Evolutionary conservation across 2,888 invertebrate genomes (phyloP).

Genomic region (Yponomeuta malinellus): DNA sequence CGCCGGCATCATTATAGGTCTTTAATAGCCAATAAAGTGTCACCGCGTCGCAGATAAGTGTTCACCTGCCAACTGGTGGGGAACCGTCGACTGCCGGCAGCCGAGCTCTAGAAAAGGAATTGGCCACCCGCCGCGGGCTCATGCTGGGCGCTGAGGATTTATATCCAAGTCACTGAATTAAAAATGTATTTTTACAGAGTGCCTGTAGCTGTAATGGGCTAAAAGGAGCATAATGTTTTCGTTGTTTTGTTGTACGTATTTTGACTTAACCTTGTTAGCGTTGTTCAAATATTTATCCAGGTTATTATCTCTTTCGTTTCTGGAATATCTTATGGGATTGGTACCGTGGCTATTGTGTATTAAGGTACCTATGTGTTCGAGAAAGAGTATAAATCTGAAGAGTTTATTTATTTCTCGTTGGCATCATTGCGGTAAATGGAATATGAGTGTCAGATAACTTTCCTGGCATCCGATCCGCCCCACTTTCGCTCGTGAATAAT

Average conservation of each 20-base stretch:
- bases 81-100: slow-evolving; percentile 7
- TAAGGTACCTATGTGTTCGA: not conserved
- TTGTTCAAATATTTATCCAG: not conserved
- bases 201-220: slow-evolving; percentile 28
- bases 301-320: not conserved
- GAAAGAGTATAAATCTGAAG: not conserved
- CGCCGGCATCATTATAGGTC: slow-evolving; percentile 62
- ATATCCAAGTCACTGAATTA: not conserved
- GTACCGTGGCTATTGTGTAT: too few relatives aligned
- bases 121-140: slow-evolving; percentile 6
- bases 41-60: slow-evolving; percentile 56
- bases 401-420: not conserved
- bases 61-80: slow-evolving; percentile 40
- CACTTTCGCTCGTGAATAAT: not conserved
- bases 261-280: not conserved
- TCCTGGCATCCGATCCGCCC: not conserved
- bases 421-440: not conserved
- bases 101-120: slow-evolving; percentile 6
- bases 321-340: not conserved
- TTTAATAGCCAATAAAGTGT: slow-evolving; percentile 71
- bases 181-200: slow-evolving; percentile 59
- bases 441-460: not conserved
- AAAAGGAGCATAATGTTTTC: not conserved
- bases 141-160: not conserved
- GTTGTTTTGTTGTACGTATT: not conserved